Conservation (phyloP, 2,888 invertebrate genomes). For the Chloroclystis v-ata region DNA sequence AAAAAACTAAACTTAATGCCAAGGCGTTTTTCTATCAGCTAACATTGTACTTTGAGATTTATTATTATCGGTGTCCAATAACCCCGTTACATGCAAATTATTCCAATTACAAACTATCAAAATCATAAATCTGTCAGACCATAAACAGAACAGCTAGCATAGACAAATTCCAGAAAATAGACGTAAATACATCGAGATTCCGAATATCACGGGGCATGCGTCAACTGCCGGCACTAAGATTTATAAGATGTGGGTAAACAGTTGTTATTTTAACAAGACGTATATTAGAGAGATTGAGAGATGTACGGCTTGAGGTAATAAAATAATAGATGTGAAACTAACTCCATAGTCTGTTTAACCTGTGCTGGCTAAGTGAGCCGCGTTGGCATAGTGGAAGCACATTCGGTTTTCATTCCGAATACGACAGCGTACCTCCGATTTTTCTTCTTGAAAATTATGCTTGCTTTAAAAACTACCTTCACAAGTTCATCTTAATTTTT, state of each 20-base stretch:
- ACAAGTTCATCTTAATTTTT: no score
- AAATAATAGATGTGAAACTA: not conserved
- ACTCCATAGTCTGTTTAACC: no score
- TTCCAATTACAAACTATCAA: not conserved
- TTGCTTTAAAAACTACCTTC: no score
- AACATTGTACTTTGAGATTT: no score
- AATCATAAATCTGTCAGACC: slow-evolving; percentile 19
- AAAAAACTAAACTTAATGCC: no score
- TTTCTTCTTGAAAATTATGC: no score
- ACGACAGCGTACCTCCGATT: no score
- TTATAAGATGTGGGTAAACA: slow-evolving; percentile 43
- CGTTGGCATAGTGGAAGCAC: no score
- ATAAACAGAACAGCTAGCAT: slow-evolving; percentile 22
- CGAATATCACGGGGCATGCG: slow-evolving; percentile 38
- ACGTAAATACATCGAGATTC: slow-evolving; percentile 25
- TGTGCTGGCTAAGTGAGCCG: no score
- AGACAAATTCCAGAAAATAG: slow-evolving; percentile 19
- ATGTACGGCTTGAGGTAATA: slow-evolving; percentile 20
- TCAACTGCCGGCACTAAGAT: slow-evolving; percentile 55
- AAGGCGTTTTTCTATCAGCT: no score
- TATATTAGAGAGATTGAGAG: slow-evolving; percentile 41
- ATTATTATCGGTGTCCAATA: no score
- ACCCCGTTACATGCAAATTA: not conserved
- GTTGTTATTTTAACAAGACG: slow-evolving; percentile 40
- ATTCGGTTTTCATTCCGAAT: no score